Evolutionary conservation across 2,888 invertebrate genomes (phyloP), one percentile per base, ranked within the genome.

Genomic region (Papilio protenor): DNA sequence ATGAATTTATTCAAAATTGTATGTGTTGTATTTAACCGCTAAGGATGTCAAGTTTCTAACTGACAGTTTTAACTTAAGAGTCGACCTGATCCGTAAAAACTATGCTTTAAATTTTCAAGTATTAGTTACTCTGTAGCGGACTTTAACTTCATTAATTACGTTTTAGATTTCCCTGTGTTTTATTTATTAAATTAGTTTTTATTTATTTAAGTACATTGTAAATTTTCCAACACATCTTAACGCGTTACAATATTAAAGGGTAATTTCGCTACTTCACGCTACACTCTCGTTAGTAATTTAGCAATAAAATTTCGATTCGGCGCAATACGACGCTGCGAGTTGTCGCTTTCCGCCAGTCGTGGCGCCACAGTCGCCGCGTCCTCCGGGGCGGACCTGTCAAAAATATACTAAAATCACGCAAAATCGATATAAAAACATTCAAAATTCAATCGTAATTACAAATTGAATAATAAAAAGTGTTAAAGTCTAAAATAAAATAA

Each of bases 301-400:
- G 79, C 79, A 84, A 87, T 85, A 86, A 87, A 85, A 85, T 83
- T 81, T 84, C 82, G 93, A 93, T 90, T 92, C 90, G 88, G 93
- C 94, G 94, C 94, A 92, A 64, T 88, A 81, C 77, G 77, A 82
- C 72, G 77, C 59, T 76, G 80, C 82, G 85, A 85, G 81, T 85
- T 79, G 72, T 84, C 80, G 82, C 87, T 89, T 89, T 86, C 85
- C 86, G 84, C 89, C 90, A 91, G 90, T 91, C 90, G 91, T 81
- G 94, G 94, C 94, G 94, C 92, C 87, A 87, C 91, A 80, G 85
- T 91, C 92, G 90, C 89, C 83, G 84, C 88, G 85, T 89, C 85
- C 82, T 88, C 87, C 86, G 90, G 94, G 93, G 92, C 90, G 93
- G 90, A 92, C 86, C 89, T 94, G 94, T 93, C 94, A 94, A 93